phyloP scores from a whole-genome alignment of 2,888 invertebrate species.

The Alcis repandata region DNA sequence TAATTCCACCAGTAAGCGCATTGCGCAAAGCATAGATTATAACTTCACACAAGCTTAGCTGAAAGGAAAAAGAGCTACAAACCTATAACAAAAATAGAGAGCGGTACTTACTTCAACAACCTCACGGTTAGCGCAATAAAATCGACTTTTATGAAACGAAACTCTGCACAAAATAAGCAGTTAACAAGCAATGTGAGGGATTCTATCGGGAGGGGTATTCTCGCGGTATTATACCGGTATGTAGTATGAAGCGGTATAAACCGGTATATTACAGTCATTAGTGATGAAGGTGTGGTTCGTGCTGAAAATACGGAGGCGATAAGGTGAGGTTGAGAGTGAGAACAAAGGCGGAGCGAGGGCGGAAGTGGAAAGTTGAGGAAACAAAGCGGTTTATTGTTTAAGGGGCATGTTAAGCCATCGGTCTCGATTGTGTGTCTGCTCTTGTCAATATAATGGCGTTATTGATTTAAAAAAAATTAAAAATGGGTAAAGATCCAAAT shows the following conservation, averaged over 20 bases:
- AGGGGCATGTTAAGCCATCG: neutral
- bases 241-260: conserved; percentile 50
- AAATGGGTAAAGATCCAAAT: neutral
- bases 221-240: conserved; percentile 52
- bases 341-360: conserved; percentile 48
- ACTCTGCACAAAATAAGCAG: conserved; percentile 34
- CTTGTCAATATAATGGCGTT: neutral
- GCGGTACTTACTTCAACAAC: conserved; percentile 17
- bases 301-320: conserved; percentile 68
- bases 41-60: conserved; percentile 6
- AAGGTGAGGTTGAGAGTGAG: conserved; percentile 45
- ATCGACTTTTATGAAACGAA: conserved; percentile 32
- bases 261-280: conserved; percentile 68
- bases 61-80: conserved; percentile 11
- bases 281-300: conserved; percentile 71
- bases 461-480: neutral
- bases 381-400: conserved; percentile 13
- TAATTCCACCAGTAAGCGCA: conserved; percentile 9
- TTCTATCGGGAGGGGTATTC: conserved; percentile 26
- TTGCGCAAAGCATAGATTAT: conserved; percentile 7
- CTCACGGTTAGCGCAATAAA: conserved; percentile 27
- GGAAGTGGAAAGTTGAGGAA: neutral
- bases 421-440: conserved; percentile 4
- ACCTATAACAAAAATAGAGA: conserved; percentile 10
- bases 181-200: conserved; percentile 33